Evolutionary conservation across 2,888 invertebrate species (phyloP), one percentile per base, ranked within the genome.

Genomic region (Myathropa florea): DNA sequence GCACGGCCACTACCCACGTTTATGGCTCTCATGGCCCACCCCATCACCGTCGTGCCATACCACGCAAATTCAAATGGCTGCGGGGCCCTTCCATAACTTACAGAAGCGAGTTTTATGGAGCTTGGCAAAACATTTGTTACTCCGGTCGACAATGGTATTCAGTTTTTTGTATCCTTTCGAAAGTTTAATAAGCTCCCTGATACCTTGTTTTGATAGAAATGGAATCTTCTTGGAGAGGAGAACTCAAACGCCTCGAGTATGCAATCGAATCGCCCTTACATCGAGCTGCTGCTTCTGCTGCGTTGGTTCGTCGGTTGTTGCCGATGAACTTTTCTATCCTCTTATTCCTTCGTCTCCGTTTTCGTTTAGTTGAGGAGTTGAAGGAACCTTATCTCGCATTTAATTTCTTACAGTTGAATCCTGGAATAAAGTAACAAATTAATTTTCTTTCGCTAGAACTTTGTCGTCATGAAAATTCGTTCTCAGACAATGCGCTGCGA

Each of bases 161-260:
- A 64, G 55, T 71, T 83, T 67, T 77, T 71, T 75, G 73, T 82
- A 81, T 78, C 65, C 75, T 73, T 77, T 71, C 61, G 70, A 83
- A 83, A 86, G 73, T 86, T 86, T 86, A 83, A 86, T 86, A 86
- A 86, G 86, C 86, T 86, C 67, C 65, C 64, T 86, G 85, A 86
- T 86, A 86, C 70, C 85, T 86, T 79, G 83, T 86, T 86, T 83
- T 86, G 70, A 86, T 76, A 83, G 83, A 83, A 86, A 86, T 83
- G 71, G 78, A 67, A 78, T 71, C 70, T 53, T 71, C 61, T 63
- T 7, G 30, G 18, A 53, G 26, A 23, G 28, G 57, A 24, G 60
- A 26, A 24, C 24, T 24, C 23, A 23, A 68, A 67, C 59, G 73
- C 81, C 68, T 61, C 12, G 68, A 73, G 68, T 70, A 70, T 82